Base-by-base conservation (phyloP, 2,888 invertebrate genomes). In the Crepidodera aurea region DNA sequence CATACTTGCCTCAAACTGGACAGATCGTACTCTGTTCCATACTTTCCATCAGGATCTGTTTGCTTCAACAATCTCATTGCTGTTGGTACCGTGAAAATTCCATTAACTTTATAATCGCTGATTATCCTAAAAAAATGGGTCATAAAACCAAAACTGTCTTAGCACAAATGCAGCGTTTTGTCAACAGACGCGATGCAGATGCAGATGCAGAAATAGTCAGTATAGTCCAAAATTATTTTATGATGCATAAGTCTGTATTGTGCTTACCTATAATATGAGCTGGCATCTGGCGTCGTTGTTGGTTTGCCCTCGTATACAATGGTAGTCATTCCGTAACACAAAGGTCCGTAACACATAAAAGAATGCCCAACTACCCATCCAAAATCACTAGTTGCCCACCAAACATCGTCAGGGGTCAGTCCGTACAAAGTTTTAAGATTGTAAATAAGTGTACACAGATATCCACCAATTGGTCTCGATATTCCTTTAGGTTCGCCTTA, bases 321-420 rank as follows among this genome's bases (percentile, higher is more conserved):
- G 51, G 90, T 90, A 0, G 95, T 95, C 40, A 89, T 83, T 0
- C 95, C 93, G 67, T 90, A 88, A 0, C 94, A 81, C 2, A 96
- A 82, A 0, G 96, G 96, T 0, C 91, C 96, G 73, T 96, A 97
- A 79, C 94, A 94, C 70, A 96, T 96, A 79, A 95, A 97, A 0
- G 95, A 96, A 77, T 95, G 96, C 0, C 96, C 96, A 0, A 96
- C 96, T 0, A 96, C 96, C 94, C 94, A 94, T 8, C 94, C 94
- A 54, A 92, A 84, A 75, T 92, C 92, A 37, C 96, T 96, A 0
- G 94, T 93, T 10, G 91, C 90, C 94, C 96, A 97, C 90, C 96
- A 96, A 25, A 90, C 87, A 15, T 95, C 94, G 8, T 89, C 88
- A 5, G 87, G 85, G 37, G 86, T 84, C 75, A 94, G 83, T 0